A percentile compares a stretch with the other conserved stretches of the same genome.
Evolutionary conservation across 2,888 invertebrate species (phyloP).

Genomic region (Coleophora deauratella): DNA sequence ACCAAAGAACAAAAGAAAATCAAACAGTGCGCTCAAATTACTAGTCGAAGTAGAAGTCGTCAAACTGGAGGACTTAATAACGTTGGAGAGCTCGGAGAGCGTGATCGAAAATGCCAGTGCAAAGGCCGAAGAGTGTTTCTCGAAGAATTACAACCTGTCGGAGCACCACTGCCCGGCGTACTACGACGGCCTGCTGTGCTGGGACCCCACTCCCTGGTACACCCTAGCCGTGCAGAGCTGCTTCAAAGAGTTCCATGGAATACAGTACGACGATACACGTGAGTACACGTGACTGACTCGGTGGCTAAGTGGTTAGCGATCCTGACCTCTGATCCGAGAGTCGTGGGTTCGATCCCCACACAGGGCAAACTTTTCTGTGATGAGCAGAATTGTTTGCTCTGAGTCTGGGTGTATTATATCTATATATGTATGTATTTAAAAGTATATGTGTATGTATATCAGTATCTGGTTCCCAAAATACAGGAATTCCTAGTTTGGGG

Average conservation of each 20-base stretch:
- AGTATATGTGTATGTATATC: too few relatives aligned
- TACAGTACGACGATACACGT: slow-evolving; percentile 88
- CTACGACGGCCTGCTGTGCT: slow-evolving; percentile 86
- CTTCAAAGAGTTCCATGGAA: slow-evolving; percentile 84
- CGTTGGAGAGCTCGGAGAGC: slow-evolving; percentile 47
- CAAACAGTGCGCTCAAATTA: slow-evolving; percentile 22
- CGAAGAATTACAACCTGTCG: slow-evolving; percentile 37
- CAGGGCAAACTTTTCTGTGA: too few relatives aligned
- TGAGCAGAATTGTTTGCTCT: too few relatives aligned
- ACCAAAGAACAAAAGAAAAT: slow-evolving; percentile 39
- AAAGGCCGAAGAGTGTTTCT: slow-evolving; percentile 46
- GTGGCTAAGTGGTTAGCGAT: too few relatives aligned
- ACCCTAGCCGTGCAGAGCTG: slow-evolving; percentile 82
- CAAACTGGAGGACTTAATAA: slow-evolving; percentile 70
- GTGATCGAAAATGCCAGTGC: slow-evolving; percentile 51
- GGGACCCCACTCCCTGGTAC: slow-evolving; percentile 85
- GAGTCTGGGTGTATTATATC: too few relatives aligned
- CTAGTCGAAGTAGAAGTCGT: slow-evolving; percentile 28
- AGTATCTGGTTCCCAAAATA: too few relatives aligned
- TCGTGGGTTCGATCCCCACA: too few relatives aligned
- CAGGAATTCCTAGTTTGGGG: too few relatives aligned
- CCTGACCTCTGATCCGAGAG: too few relatives aligned
- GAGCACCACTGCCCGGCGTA: slow-evolving; percentile 75
- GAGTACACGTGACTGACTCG: slow-evolving; percentile 57
- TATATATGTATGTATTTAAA: too few relatives aligned